phyloP scores from a whole-genome alignment of 2,888 invertebrate genomes.

The Maniola hyperantus region DNA sequence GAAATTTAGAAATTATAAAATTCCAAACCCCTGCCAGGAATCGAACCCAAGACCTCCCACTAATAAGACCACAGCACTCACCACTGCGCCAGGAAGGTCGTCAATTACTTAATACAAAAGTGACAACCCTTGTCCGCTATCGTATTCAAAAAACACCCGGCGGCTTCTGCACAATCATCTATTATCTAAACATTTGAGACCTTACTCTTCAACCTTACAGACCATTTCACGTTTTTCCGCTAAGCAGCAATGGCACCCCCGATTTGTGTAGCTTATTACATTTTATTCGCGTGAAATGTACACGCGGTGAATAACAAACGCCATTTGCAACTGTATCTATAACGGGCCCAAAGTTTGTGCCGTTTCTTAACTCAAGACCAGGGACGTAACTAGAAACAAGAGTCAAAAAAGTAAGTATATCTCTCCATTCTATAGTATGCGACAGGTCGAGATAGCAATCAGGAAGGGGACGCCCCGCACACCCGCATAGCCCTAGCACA shows the following conservation, averaged over 20 bases:
- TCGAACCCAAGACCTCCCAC: too few relatives aligned
- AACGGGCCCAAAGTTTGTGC: constrained; percentile 56
- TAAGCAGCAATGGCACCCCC: constrained; percentile 49
- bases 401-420: too few relatives aligned
- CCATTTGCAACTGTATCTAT: constrained; percentile 67
- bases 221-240: constrained; percentile 42
- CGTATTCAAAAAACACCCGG: constrained; percentile 44
- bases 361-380: constrained; percentile 23
- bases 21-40: too few relatives aligned
- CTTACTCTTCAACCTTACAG: constrained; percentile 45
- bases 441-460: too few relatives aligned
- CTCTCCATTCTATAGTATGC: too few relatives aligned
- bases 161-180: constrained; percentile 53
- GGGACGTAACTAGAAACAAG: background rate
- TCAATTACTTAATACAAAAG: too few relatives aligned
- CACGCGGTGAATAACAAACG: constrained; percentile 54
- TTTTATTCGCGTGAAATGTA: constrained; percentile 77
- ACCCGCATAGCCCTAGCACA: too few relatives aligned
- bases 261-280: constrained; percentile 78
- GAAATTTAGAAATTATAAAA: too few relatives aligned
- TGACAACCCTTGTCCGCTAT: constrained; percentile 7
- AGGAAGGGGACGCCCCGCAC: too few relatives aligned
- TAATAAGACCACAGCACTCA: too few relatives aligned
- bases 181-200: constrained; percentile 46
- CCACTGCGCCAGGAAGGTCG: too few relatives aligned